phyloP scores from a whole-genome alignment of 2,888 invertebrate species.

The Sarcophaga carnaria region DNA sequence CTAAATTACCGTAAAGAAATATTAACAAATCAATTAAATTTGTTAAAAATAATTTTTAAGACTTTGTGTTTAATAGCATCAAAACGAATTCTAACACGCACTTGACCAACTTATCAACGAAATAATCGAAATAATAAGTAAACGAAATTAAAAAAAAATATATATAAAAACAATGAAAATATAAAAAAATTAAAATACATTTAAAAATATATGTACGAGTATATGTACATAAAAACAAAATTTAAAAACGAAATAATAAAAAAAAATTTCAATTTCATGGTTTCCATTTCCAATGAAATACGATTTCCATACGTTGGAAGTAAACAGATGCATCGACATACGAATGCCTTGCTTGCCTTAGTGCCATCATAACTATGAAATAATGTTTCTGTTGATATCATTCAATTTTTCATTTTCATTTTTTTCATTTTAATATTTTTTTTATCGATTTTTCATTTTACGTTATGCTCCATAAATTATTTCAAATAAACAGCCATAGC shows the following conservation, averaged over 20 bases:
- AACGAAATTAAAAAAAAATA: too few species aligned
- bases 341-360: background rate
- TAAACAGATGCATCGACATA: background rate
- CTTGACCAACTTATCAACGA: slow-evolving; percentile 25
- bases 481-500: slow-evolving; percentile 10
- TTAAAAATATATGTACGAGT: too few species aligned
- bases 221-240: background rate
- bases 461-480: slow-evolving; percentile 58
- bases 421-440: background rate
- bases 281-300: background rate
- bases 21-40: slow-evolving; percentile 17
- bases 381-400: background rate
- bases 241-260: background rate
- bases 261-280: slow-evolving; percentile 33
- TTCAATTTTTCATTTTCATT: background rate
- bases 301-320: background rate
- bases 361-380: background rate
- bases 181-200: too few species aligned
- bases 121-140: background rate
- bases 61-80: background rate
- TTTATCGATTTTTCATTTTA: slow-evolving; percentile 28
- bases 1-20: background rate
- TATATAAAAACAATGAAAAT: too few species aligned
- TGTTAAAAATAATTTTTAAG: too few species aligned
- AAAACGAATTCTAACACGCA: background rate